Percentiles rank a stretch among this genome's conserved stretches.
These are phyloP conservation scores for Sebastes matsubarae DNA, from an alignment of 2,797 vertebrate genomes.

Conservation along the genomic window DNA sequence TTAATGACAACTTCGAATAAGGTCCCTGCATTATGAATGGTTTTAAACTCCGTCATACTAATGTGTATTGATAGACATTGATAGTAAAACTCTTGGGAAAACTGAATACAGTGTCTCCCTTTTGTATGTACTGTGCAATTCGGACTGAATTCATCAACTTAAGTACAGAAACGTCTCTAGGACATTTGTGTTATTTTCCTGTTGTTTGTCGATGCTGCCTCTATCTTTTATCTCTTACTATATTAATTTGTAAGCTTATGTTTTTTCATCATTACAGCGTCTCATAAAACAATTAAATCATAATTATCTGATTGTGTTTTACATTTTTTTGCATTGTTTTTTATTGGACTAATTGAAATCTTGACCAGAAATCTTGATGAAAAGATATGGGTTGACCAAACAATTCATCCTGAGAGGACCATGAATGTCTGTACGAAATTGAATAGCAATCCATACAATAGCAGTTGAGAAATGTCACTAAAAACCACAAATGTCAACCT, in stretches of 20 bases:
- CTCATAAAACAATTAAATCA: neutral
- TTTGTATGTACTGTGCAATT: neutral
- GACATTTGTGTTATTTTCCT: neutral
- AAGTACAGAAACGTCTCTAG: neutral
- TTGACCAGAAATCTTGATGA: neutral
- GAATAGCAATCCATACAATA: no score
- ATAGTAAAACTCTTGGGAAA: neutral
- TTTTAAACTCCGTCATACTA: neutral
- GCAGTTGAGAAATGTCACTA: no score
- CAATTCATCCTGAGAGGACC: neutral
- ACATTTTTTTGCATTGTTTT: neutral
- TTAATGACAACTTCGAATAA: constrained; percentile 7
- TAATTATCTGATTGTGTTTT: neutral
- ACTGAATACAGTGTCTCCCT: neutral
- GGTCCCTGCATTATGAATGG: neutral
- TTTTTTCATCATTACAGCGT: neutral
- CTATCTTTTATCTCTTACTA: no score
- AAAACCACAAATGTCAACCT: no score
- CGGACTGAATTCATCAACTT: neutral
- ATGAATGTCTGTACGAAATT: neutral
- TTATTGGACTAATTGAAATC: neutral
- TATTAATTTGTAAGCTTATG: neutral
- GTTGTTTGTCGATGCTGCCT: neutral
- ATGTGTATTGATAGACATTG: neutral
- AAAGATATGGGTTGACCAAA: neutral